Conservation (phyloP, 2,888 invertebrate genomes). For the Lacanobia wlatinum region DNA sequence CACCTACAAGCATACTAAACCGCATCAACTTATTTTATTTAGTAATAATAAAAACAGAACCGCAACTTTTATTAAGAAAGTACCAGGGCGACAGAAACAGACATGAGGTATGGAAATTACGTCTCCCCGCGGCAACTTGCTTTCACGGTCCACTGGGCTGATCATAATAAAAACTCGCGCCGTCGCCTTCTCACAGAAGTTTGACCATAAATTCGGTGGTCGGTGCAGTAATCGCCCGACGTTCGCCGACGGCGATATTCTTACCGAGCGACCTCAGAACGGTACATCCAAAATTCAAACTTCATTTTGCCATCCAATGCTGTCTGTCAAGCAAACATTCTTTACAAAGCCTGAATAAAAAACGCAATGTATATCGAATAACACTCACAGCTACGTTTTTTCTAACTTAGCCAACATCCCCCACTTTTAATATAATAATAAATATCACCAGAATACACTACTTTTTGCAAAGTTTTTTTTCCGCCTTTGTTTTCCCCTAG, state of each 20-base stretch:
- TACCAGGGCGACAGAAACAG: slow-evolving; percentile 87
- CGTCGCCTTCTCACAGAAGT: slow-evolving; percentile 89
- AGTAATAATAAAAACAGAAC: slow-evolving; percentile 68
- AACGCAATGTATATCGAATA: slow-evolving; percentile 42
- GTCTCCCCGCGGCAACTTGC: slow-evolving; percentile 88
- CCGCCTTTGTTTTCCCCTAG: slow-evolving; percentile 84
- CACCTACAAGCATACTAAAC: slow-evolving; percentile 2
- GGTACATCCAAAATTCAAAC: slow-evolving; percentile 39
- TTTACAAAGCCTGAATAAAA: slow-evolving; percentile 13
- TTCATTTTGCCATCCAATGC: slow-evolving; percentile 45
- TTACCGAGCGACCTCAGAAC: slow-evolving; percentile 78
- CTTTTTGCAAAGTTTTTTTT: slow-evolving; percentile 84
- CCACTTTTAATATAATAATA: slow-evolving; percentile 89
- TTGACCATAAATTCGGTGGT: slow-evolving; percentile 91
- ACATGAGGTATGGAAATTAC: slow-evolving; percentile 90
- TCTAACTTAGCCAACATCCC: slow-evolving; percentile 58
- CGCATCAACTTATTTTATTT: slow-evolving; percentile 63
- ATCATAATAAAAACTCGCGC: slow-evolving; percentile 91
- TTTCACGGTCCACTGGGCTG: slow-evolving; percentile 91
- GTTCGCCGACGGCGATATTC: slow-evolving; percentile 84
- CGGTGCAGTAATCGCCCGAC: slow-evolving; percentile 82
- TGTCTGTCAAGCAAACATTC: neutral
- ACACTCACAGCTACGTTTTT: slow-evolving; percentile 36
- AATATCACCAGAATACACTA: slow-evolving; percentile 87
- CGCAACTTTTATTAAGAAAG: slow-evolving; percentile 88